phyloP scores from a whole-genome alignment of 2,113 vertebrate species.

The Thryonomys swinderianus region DNA sequence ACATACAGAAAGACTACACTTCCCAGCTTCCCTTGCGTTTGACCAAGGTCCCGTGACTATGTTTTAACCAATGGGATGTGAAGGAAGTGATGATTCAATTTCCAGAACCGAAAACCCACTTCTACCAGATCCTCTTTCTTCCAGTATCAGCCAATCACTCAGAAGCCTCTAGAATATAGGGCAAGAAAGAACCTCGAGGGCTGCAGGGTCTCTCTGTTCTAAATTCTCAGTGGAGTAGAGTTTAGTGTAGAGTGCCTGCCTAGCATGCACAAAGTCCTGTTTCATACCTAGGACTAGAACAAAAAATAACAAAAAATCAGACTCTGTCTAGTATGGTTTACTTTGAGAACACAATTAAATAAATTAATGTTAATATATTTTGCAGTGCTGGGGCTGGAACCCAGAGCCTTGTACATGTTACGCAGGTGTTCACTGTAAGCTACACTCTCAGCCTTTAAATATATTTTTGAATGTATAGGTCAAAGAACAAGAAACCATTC shows the following conservation, averaged over 20 bases:
- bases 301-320: background rate
- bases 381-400: background rate
- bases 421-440: background rate
- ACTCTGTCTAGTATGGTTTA: background rate
- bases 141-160: background rate
- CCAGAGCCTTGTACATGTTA: background rate
- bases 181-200: background rate
- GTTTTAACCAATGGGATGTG: background rate
- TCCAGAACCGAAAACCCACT: background rate
- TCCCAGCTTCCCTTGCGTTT: background rate
- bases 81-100: background rate
- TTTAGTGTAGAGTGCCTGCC: background rate
- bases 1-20: background rate
- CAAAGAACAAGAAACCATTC: background rate
- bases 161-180: background rate
- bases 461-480: background rate
- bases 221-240: background rate
- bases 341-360: background rate
- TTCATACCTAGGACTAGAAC: background rate
- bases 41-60: background rate
- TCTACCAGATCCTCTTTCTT: background rate
- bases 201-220: background rate
- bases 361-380: background rate
- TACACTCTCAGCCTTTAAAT: background rate
- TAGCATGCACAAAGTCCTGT: background rate